These are phyloP conservation scores for Zaprionus davidi DNA, from an alignment of 1,140 invertebrate species.

Conservation along the genomic window DNA sequence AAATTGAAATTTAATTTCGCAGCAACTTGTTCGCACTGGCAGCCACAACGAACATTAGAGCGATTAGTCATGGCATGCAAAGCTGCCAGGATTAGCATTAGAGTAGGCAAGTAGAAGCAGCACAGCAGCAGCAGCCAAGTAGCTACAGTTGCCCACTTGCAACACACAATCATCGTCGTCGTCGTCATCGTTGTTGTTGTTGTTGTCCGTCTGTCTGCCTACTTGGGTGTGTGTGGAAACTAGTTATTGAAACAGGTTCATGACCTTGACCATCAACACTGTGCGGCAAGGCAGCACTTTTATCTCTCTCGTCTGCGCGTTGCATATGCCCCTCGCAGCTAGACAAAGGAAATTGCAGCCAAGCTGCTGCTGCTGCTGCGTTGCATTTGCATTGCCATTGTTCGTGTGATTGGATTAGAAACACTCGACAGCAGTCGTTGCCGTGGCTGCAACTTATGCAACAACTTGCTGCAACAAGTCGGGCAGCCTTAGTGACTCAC, in stretches of 20 bases:
- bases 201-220: slow-evolving; percentile 13
- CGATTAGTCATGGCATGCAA: slow-evolving; percentile 68
- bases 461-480: slow-evolving; percentile 69
- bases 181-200: slow-evolving; percentile 23
- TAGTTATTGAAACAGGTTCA: slow-evolving; percentile 83
- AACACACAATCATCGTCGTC: slow-evolving; percentile 70
- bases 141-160: slow-evolving; percentile 55
- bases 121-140: slow-evolving; percentile 37
- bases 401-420: slow-evolving; percentile 60
- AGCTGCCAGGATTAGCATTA: slow-evolving; percentile 75
- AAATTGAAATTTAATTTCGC: slow-evolving; percentile 79
- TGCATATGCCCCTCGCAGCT: slow-evolving; percentile 59
- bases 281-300: slow-evolving; percentile 61
- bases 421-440: slow-evolving; percentile 40
- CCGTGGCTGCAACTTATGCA: slow-evolving; percentile 44
- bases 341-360: slow-evolving; percentile 59
- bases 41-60: slow-evolving; percentile 56
- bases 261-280: slow-evolving; percentile 82
- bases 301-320: slow-evolving; percentile 50
- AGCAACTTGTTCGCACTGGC: slow-evolving; percentile 49
- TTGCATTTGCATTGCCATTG: slow-evolving; percentile 58
- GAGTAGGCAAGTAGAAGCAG: slow-evolving; percentile 22
- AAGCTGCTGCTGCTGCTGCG: slow-evolving; percentile 15
- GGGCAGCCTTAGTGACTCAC: slow-evolving; percentile 58
- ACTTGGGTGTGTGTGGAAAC: slow-evolving; percentile 63